These are phyloP conservation scores for Tupaia tana DNA, from an alignment of 2,113 vertebrate species.

Conservation along the genomic window DNA sequence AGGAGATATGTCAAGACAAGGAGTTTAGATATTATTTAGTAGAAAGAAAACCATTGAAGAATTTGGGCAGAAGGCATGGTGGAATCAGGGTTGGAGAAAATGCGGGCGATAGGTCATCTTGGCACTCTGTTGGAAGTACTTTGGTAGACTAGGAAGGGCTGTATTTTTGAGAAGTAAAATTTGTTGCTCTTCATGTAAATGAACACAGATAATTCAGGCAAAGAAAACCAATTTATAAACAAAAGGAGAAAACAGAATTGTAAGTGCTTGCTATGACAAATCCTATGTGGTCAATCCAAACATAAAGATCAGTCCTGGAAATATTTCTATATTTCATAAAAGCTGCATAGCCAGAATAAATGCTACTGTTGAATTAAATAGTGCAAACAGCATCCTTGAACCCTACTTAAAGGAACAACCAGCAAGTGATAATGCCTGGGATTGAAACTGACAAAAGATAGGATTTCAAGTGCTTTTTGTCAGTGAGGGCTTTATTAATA, in stretches of 20 bases:
- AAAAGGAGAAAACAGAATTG: not conserved
- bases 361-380: not conserved
- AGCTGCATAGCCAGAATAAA: not conserved
- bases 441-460: conserved; percentile 10
- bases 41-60: not conserved
- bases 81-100: not conserved
- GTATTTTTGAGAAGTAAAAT: not conserved
- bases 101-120: rapidly evolving
- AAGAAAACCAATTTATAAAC: not conserved
- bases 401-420: not conserved
- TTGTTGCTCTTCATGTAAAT: not conserved
- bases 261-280: not conserved
- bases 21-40: not conserved
- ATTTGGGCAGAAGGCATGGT: rapidly evolving
- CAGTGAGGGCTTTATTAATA: not conserved
- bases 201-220: not conserved
- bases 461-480: conserved; percentile 6
- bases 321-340: not conserved
- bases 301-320: not conserved
- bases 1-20: not conserved
- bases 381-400: not conserved
- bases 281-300: not conserved
- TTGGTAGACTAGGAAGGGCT: not conserved
- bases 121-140: not conserved
- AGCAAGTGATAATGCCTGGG: not conserved